These are phyloP conservation scores for Acanthornis magna DNA, from an alignment of 2,797 vertebrate genomes.

Conservation along the genomic window DNA sequence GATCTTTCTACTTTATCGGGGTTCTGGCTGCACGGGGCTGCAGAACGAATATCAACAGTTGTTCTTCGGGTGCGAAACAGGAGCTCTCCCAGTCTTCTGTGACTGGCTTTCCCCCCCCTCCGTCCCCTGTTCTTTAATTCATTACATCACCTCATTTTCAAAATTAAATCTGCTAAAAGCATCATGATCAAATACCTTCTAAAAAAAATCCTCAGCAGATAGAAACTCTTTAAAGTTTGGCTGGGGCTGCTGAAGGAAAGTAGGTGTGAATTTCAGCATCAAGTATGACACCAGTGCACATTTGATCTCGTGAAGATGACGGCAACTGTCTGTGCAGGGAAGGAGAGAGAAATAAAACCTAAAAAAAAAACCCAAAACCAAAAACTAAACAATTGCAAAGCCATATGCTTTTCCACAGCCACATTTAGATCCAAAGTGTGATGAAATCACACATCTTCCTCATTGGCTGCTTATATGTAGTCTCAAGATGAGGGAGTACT, in stretches of 20 bases:
- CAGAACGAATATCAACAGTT: background rate
- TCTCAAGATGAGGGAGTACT: background rate
- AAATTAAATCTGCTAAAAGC: conserved; percentile 37
- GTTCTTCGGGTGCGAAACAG: background rate
- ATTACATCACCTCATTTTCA: conserved; percentile 35
- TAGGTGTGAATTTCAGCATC: conserved; percentile 20
- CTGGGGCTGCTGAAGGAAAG: background rate
- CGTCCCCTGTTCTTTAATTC: no score
- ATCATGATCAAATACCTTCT: background rate
- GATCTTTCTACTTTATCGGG: background rate
- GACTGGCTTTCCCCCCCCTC: no score
- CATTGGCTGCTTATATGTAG: background rate
- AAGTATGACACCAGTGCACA: background rate
- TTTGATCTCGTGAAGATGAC: conserved; percentile 2
- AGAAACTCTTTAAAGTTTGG: conserved; percentile 32
- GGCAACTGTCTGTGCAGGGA: background rate
- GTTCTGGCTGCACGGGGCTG: background rate
- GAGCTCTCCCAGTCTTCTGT: background rate
- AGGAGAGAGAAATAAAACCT: background rate
- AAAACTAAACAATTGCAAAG: background rate
- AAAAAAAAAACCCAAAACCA: background rate
- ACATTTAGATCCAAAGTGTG: background rate
- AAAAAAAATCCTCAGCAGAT: background rate
- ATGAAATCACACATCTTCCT: background rate
- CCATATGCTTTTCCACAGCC: background rate